Evolutionary conservation across 2,113 vertebrate genomes (phyloP).

Genomic region (Antidorcas marsupialis): DNA sequence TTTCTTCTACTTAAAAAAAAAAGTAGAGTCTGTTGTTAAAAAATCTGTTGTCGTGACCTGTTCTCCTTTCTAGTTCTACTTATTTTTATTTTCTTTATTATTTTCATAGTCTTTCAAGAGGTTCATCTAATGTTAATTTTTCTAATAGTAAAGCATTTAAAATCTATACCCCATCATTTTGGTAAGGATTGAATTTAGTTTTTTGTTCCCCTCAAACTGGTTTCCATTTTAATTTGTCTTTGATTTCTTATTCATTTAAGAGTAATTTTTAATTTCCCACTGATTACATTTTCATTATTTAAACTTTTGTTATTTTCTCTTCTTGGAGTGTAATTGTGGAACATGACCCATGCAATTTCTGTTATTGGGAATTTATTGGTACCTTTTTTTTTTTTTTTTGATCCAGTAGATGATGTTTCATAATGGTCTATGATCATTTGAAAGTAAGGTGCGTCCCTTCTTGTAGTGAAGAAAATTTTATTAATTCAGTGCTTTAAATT

Average conservation of each 20-base stretch:
- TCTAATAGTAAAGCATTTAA: background rate
- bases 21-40: background rate
- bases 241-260: background rate
- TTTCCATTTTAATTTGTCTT: background rate
- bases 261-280: conserved; percentile 6
- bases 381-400: background rate
- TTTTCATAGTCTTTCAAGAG: background rate
- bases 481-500: background rate
- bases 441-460: background rate
- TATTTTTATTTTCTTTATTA: background rate
- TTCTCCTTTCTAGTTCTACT: background rate
- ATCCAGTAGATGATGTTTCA: background rate
- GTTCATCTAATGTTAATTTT: background rate
- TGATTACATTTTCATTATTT: background rate
- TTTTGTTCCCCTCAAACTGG: background rate
- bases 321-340: background rate
- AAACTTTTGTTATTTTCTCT: background rate
- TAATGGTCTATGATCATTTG: background rate
- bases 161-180: background rate
- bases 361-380: conserved; percentile 6
- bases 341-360: background rate
- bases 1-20: background rate
- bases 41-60: background rate
- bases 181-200: background rate
- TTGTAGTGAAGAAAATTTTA: background rate